Evolutionary conservation across 2,113 vertebrate genomes (phyloP).

Genomic region (Carassius auratus): DNA sequence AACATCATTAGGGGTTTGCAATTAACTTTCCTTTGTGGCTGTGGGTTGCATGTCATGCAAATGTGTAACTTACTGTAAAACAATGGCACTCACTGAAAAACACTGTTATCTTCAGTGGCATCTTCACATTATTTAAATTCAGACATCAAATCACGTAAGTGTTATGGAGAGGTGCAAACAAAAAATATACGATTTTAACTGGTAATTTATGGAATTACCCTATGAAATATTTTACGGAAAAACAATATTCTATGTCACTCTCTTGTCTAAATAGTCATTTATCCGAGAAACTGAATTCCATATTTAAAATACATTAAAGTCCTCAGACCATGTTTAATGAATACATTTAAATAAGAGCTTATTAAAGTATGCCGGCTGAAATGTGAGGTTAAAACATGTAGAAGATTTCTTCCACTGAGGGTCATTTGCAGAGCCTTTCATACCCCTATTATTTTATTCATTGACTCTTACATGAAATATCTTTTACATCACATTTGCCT

Average conservation of each 20-base stretch:
- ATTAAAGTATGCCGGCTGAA: constrained; percentile 58
- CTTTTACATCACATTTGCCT: constrained; percentile 53
- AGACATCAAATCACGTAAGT: background rate
- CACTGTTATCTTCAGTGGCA: background rate
- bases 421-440: constrained; percentile 64
- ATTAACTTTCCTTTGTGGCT: constrained; percentile 47
- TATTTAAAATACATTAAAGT: constrained; percentile 57
- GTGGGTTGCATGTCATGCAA: constrained; percentile 1
- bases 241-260: constrained; percentile 30
- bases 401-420: constrained; percentile 51
- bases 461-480: constrained; percentile 59
- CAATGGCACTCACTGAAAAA: background rate
- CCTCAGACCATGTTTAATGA: constrained; percentile 58
- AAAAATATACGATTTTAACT: background rate
- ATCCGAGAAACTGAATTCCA: constrained; percentile 54
- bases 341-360: constrained; percentile 59
- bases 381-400: constrained; percentile 62
- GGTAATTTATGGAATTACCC: background rate
- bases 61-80: background rate
- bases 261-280: constrained; percentile 55
- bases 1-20: constrained; percentile 54
- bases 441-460: constrained; percentile 62
- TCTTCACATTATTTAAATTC: background rate
- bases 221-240: background rate
- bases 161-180: background rate